Percentiles rank a stretch among this genome's conserved stretches.
These are phyloP conservation scores for Hestina assimilis DNA, from an alignment of 1,140 invertebrate species.

Conservation along the genomic window DNA sequence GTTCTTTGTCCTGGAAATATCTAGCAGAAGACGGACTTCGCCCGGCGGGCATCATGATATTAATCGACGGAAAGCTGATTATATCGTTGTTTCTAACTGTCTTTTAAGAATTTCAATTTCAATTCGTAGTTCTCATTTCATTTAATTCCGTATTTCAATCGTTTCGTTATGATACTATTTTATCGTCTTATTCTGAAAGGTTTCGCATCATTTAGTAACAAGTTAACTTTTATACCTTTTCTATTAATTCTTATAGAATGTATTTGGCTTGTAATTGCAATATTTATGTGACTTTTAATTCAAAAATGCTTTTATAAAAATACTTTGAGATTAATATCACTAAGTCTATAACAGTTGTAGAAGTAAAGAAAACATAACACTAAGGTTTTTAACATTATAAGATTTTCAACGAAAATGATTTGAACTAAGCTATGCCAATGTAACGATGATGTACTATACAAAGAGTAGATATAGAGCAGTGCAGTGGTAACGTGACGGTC, in stretches of 20 bases:
- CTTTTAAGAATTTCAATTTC: conserved; percentile 57
- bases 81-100: conserved; percentile 62
- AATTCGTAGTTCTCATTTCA: conserved; percentile 37
- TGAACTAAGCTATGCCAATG: not conserved
- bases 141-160: conserved; percentile 22
- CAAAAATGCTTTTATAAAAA: too few relatives aligned
- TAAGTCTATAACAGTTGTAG: too few relatives aligned
- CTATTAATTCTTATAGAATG: too few relatives aligned
- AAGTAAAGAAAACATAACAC: too few relatives aligned
- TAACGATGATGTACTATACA: not conserved
- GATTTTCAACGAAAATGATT: too few relatives aligned
- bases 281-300: too few relatives aligned
- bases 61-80: conserved; percentile 75
- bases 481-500: conserved; percentile 25
- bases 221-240: too few relatives aligned
- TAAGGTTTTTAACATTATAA: too few relatives aligned
- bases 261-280: too few relatives aligned
- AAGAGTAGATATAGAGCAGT: conserved; percentile 15
- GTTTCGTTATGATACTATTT: not conserved
- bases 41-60: conserved; percentile 60
- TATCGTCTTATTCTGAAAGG: conserved; percentile 13
- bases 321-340: too few relatives aligned
- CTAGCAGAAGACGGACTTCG: conserved; percentile 39
- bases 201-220: too few relatives aligned
- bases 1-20: conserved; percentile 68